These are phyloP conservation scores for Coilia nasus DNA, from an alignment of 2,797 vertebrate species.

Conservation along the genomic window DNA sequence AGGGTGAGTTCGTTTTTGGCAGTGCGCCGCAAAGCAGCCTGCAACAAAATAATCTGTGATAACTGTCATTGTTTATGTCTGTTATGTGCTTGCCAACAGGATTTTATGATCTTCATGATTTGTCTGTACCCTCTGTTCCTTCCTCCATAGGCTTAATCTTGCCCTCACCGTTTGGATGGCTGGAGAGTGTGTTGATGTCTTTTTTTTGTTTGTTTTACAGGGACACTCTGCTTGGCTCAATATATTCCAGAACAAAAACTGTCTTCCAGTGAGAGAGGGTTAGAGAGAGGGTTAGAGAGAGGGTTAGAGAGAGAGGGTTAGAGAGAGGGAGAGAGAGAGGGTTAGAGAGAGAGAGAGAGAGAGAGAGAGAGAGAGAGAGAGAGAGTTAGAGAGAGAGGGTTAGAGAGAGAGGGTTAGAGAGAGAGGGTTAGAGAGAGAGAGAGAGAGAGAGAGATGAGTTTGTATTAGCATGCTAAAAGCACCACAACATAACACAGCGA, in stretches of 20 bases:
- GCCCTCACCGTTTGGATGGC: neutral
- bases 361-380: neutral
- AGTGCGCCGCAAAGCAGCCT: conserved; percentile 36
- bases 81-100: conserved; percentile 40
- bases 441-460: conserved; percentile 37
- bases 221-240: neutral
- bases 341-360: neutral
- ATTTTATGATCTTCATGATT: conserved; percentile 44
- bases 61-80: conserved; percentile 49
- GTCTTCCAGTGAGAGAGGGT: neutral
- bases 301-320: neutral
- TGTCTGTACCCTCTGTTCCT: neutral
- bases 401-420: too few species aligned
- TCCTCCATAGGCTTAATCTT: neutral
- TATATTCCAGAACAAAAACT: neutral
- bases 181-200: neutral
- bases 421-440: conserved; percentile 27
- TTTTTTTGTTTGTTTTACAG: neutral
- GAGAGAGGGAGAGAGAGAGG: neutral
- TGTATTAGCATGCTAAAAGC: conserved; percentile 2
- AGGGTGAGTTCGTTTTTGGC: neutral
- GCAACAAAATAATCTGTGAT: conserved; percentile 62
- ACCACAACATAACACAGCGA: neutral
- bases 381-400: conserved; percentile 25
- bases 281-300: neutral